Conservation (phyloP, 1,140 invertebrate genomes). For the Plectrocnemia conspersa region DNA sequence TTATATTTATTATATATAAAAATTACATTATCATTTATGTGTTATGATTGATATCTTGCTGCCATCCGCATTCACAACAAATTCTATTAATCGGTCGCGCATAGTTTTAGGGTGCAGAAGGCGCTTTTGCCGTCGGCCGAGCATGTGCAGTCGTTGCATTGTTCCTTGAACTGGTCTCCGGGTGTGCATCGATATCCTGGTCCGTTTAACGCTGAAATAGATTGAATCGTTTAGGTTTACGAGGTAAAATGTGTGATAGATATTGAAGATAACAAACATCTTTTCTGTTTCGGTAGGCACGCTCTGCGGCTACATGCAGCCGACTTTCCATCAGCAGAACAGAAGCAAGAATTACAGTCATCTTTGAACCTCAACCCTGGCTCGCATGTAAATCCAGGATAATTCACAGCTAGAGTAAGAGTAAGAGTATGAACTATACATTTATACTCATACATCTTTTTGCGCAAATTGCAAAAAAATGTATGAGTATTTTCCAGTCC, state of each 20-base stretch:
- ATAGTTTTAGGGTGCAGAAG: constrained; percentile 46
- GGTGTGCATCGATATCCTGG: constrained; percentile 50
- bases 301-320: constrained; percentile 40
- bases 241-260: too few relatives aligned
- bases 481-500: too few relatives aligned
- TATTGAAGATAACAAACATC: too few relatives aligned
- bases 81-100: constrained; percentile 28
- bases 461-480: too few relatives aligned
- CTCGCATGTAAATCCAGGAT: constrained; percentile 31
- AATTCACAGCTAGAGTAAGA: constrained; percentile 4
- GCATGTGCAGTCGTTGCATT: constrained; percentile 53
- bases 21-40: too few relatives aligned
- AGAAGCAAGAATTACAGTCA: constrained; percentile 43
- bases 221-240: too few relatives aligned
- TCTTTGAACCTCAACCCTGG: constrained; percentile 41
- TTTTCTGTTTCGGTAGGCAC: constrained; percentile 16
- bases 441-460: too few relatives aligned
- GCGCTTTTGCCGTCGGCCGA: constrained; percentile 47
- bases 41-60: too few relatives aligned
- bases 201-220: constrained; percentile 25
- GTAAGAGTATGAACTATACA: too few relatives aligned
- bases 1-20: too few relatives aligned
- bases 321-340: constrained; percentile 36
- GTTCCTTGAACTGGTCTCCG: constrained; percentile 48
- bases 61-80: too few relatives aligned